Evolutionary conservation across 2,888 invertebrate genomes (phyloP), one percentile per base, ranked within the genome.

Genomic region (Aphrophora alni): DNA sequence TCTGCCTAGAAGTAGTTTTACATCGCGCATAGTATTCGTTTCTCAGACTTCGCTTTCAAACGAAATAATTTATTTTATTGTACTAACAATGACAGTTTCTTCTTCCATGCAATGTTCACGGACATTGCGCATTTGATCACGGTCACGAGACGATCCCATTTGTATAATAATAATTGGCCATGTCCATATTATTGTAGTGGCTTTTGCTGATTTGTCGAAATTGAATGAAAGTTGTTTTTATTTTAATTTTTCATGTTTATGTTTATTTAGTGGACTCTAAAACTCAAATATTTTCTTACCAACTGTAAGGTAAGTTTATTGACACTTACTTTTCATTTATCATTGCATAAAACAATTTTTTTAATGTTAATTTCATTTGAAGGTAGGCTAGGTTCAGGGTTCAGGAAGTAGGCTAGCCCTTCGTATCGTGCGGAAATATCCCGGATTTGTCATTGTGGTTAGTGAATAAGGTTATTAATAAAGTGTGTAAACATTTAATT

Each of bases 181-280:
- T 59, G 59, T 59, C 59, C 21, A 59, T 59, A 59, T 59, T 71
- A 78, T 78, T 74, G 78, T 75, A 70, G 78, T 80, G 73, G 78
- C 80, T 79, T 78, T 83, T 82, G 83, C 82, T 82, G 83, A 83
- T 81, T 83, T 83, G 82, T 82, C 80, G 82, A 83, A 82, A 81
- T 78, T 82, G 74, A 69, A 76, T 74, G 73, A 59, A 59, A 59
- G 21, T 59, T 59, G 59, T 59, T 59, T 59, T 59, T 59, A 59
- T 59, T 59, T 59, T 59, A 59, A 59, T 59, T 59, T 59, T 59
- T 59, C 59, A 59, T 59, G 59, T 59, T 59, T 59, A 59, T 59
- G 59, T 59, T 59, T 59, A 59, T 59, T 59, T 59, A 59, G 59
- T 59, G 59, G 1, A 59, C 5, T 21, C 7, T 59, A 59, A 59